Conservation (phyloP, 2,113 vertebrate genomes). For the Pleuronectes platessa region DNA sequence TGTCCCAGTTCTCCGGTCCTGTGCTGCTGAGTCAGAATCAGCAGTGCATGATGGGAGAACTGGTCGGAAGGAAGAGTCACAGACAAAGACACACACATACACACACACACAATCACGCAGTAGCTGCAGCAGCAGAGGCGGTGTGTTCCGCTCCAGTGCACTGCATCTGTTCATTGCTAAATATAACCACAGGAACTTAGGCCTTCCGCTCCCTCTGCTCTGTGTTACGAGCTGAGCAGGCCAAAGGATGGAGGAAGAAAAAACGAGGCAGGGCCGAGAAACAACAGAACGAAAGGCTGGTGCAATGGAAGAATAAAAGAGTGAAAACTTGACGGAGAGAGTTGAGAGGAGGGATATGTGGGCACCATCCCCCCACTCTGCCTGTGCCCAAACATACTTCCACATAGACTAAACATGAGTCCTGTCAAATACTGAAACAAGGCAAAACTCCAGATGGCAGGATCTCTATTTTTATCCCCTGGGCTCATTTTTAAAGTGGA, state of each 20-base stretch:
- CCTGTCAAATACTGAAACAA: conserved; percentile 41
- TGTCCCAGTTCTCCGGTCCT: conserved; percentile 64
- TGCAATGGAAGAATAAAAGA: conserved; percentile 7
- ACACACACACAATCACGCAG: conserved; percentile 33
- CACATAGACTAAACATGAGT: conserved; percentile 61
- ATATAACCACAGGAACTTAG: conserved; percentile 74
- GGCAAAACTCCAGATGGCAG: conserved; percentile 48
- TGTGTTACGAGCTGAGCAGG: conserved; percentile 58
- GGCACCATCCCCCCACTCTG: conserved; percentile 6
- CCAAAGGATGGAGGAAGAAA: conserved; percentile 57
- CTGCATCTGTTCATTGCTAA: conserved; percentile 79
- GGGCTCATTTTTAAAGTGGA: conserved; percentile 26
- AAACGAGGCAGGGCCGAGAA: neutral
- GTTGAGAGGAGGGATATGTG: conserved; percentile 17
- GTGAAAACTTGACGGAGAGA: neutral
- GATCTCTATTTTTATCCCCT: conserved; percentile 43
- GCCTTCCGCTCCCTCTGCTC: conserved; percentile 60
- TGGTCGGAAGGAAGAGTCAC: conserved; percentile 61
- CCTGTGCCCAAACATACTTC: neutral
- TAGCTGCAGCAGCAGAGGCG: conserved; percentile 56
- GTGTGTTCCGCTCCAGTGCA: conserved; percentile 74
- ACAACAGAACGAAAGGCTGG: conserved; percentile 22
- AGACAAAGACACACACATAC: conserved; percentile 51
- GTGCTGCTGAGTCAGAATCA: conserved; percentile 72
- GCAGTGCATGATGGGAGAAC: conserved; percentile 69